These are phyloP conservation scores for Mesaphorura yosii DNA, from an alignment of 1,140 invertebrate genomes.

Conservation along the genomic window DNA sequence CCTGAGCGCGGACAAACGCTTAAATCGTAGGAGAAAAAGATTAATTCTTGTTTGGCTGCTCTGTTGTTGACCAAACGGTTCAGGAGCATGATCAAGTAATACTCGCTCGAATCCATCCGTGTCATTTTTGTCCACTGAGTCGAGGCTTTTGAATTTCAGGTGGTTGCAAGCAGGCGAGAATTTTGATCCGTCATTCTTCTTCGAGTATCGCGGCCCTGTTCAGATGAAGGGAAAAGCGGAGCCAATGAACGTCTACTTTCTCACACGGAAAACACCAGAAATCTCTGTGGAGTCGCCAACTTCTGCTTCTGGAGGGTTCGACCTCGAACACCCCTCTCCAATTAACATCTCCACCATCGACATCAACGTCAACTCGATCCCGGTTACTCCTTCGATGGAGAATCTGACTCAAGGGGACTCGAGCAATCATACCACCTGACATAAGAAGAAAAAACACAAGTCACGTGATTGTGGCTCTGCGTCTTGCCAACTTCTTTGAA, in stretches of 20 bases:
- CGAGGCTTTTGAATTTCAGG: slow-evolving; percentile 36
- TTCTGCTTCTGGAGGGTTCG: not conserved
- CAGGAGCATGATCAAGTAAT: too few relatives aligned
- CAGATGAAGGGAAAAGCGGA: slow-evolving; percentile 89
- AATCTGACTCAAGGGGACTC: slow-evolving; percentile 2
- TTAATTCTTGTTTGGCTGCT: too few relatives aligned
- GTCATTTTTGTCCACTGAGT: not conserved
- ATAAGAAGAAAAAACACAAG: slow-evolving; percentile 31
- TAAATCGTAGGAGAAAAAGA: too few relatives aligned
- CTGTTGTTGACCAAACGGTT: too few relatives aligned
- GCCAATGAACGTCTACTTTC: slow-evolving; percentile 90
- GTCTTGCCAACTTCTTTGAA: slow-evolving; percentile 24
- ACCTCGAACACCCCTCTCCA: not conserved
- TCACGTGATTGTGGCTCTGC: slow-evolving; percentile 25
- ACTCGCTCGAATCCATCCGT: too few relatives aligned
- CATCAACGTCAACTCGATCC: not conserved
- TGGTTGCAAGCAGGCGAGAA: slow-evolving; percentile 63
- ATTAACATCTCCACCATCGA: not conserved
- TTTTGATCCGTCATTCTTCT: slow-evolving; percentile 68
- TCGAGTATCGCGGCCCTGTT: slow-evolving; percentile 76
- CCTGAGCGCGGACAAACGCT: too few relatives aligned
- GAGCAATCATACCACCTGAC: slow-evolving; percentile 22
- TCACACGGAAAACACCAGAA: slow-evolving; percentile 42
- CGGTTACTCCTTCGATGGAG: too few relatives aligned
- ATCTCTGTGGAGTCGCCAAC: slow-evolving; percentile 10